These are phyloP conservation scores for Falcunculus frontatus DNA, from an alignment of 2,113 vertebrate species.

Conservation along the genomic window DNA sequence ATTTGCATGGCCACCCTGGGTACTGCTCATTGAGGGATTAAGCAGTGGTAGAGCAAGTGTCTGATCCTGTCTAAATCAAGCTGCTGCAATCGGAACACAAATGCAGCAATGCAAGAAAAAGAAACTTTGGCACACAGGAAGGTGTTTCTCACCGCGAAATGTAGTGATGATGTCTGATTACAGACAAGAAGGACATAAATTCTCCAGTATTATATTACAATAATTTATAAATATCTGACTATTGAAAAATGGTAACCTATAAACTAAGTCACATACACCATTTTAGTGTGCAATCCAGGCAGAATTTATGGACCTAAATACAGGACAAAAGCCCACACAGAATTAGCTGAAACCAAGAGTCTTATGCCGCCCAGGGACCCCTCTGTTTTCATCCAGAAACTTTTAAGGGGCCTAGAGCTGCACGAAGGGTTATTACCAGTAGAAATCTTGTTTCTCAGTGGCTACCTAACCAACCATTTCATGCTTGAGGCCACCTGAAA, in stretches of 20 bases:
- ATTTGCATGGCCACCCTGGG: fast-evolving
- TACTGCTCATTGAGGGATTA: background rate
- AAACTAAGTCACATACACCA: background rate
- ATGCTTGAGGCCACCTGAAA: background rate
- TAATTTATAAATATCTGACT: background rate
- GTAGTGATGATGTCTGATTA: background rate
- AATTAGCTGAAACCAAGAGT: background rate
- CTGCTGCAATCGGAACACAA: background rate
- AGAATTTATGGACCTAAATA: background rate
- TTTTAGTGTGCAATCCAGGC: background rate
- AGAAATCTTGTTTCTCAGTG: background rate
- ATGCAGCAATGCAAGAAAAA: background rate
- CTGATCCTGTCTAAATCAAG: background rate
- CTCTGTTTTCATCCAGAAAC: background rate
- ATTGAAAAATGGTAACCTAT: background rate
- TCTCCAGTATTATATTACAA: background rate
- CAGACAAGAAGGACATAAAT: background rate
- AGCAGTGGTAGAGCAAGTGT: background rate
- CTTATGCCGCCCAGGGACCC: fast-evolving
- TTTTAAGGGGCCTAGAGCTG: background rate
- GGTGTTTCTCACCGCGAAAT: background rate
- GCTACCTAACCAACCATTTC: background rate
- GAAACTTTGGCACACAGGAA: background rate
- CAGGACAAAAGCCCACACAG: background rate
- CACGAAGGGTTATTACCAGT: background rate